Base-by-base conservation (phyloP, 2,113 vertebrate species). In the Eleginops maclovinus region DNA sequence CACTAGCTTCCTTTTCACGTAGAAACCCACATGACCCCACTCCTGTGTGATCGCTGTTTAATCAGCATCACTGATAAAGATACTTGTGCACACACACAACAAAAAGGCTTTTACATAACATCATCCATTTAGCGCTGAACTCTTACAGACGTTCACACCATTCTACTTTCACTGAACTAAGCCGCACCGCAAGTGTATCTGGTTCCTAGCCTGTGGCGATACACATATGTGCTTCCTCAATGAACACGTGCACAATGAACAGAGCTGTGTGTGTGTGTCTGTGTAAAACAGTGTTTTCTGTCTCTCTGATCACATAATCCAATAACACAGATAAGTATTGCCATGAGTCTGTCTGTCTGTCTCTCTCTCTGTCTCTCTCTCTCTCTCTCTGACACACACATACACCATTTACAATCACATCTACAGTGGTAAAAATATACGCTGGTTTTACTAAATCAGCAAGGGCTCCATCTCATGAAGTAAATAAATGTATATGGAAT, bases 51-150 rank as follows among this genome's bases (percentile, higher is more conserved):
- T 66, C n/a, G 0, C 54, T 19, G 71, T 68, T 75, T 66, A 60
- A 90, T 89, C 59, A 56, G 26, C 58, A 63, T 40, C 59, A 24
- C 71, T 66, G 88, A 82, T 85, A 84, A 55, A 62, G 44, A 87
- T 26, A 22, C 24, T 15, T 21, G 10, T 22, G 13, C 56, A 26
- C 55, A 71, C 54, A 60, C 51, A 59, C 31, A 58, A 75, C 56
- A 21, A 49, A 70, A 75, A 64, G 44, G 22, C 51, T 43, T 51
- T 82, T 64, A 70, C 68, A 36, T 81, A 64, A 84, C 73, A 68
- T 43, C 65, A 74, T 72, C 44, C 22, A 53, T 61, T 62, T 65
- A 22, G 31, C 9, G 9, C 7, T 40, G 4, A 82, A 84, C 72
- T 83, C 63, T 61, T 17, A 2, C n/a, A 70, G 67, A 84, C 62